These are phyloP conservation scores for Parauchenoglanis ngamensis DNA, from an alignment of 2,797 vertebrate genomes.

Conservation along the genomic window DNA sequence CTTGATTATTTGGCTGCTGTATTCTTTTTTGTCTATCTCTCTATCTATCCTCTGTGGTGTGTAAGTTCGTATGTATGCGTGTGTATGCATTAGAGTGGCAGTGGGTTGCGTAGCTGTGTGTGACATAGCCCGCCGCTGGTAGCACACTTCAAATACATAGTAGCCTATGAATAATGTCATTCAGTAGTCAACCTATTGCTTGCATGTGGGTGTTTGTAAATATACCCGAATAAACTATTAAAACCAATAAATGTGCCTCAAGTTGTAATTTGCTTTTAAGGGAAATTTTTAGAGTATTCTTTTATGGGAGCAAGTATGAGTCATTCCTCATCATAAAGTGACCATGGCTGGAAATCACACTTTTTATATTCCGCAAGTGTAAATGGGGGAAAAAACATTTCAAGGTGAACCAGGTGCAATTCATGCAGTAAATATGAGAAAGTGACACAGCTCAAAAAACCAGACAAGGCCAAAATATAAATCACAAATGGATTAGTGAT, in stretches of 20 bases:
- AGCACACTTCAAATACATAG: slow-evolving; percentile 65
- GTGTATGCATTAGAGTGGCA: slow-evolving; percentile 65
- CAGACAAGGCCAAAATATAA: neutral
- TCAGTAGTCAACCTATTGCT: slow-evolving; percentile 69
- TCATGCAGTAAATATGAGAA: slow-evolving; percentile 5
- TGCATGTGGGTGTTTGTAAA: slow-evolving; percentile 86
- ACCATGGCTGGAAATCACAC: neutral
- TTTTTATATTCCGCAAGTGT: neutral
- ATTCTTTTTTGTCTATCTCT: slow-evolving; percentile 63
- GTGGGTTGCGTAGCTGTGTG: slow-evolving; percentile 68
- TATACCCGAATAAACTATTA: slow-evolving; percentile 77
- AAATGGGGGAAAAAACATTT: neutral
- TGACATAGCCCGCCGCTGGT: slow-evolving; percentile 69
- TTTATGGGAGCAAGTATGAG: neutral
- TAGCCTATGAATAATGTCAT: slow-evolving; percentile 70
- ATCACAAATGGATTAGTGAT: neutral
- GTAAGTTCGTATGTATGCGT: slow-evolving; percentile 61
- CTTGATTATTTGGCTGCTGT: slow-evolving; percentile 60
- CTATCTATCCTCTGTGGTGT: slow-evolving; percentile 63
- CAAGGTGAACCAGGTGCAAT: neutral
- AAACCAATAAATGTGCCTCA: slow-evolving; percentile 29
- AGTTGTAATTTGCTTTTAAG: slow-evolving; percentile 10
- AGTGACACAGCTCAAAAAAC: neutral
- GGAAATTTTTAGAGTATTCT: neutral
- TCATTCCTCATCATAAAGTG: neutral